Evolutionary conservation across 2,888 invertebrate genomes (phyloP).

Genomic region (Tinea pellionella): DNA sequence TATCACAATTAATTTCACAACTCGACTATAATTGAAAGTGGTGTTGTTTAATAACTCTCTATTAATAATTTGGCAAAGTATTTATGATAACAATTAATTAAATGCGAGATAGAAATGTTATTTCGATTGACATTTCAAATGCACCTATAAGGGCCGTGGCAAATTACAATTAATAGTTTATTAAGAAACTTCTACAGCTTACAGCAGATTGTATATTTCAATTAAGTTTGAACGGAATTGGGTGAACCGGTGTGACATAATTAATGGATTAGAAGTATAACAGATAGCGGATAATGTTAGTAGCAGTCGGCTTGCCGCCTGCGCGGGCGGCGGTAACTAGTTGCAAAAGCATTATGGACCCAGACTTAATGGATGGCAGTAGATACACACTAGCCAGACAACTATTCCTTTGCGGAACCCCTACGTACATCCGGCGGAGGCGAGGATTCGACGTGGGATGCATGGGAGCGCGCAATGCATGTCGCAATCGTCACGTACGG

Average conservation of each 20-base stretch:
- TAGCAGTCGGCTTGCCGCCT: conserved; percentile 52
- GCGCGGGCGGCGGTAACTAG: conserved; percentile 31
- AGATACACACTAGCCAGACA: conserved; percentile 30
- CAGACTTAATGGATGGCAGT: conserved; percentile 15
- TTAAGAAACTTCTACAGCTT: conserved; percentile 48
- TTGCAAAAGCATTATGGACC: conserved; percentile 49
- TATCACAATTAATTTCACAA: background rate
- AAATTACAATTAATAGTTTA: conserved; percentile 49
- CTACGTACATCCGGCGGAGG: conserved; percentile 64
- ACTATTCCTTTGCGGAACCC: conserved; percentile 58
- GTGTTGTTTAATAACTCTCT: background rate
- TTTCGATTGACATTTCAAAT: conserved; percentile 5
- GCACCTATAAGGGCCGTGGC: conserved; percentile 32
- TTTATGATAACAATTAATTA: background rate
- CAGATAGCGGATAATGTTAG: conserved; percentile 50
- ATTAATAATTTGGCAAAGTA: background rate
- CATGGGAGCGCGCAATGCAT: conserved; percentile 38
- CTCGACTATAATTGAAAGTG: background rate
- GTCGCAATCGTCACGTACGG: conserved; percentile 53
- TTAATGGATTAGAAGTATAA: conserved; percentile 61
- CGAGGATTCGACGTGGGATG: conserved; percentile 45
- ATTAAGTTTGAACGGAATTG: conserved; percentile 31
- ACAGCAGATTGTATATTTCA: conserved; percentile 47
- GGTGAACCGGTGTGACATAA: conserved; percentile 43
- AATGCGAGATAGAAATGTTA: conserved; percentile 10